A percentile compares a stretch with the other conserved stretches of the same genome.
phyloP scores from a whole-genome alignment of 2,888 invertebrate genomes.

The Zelleria hepariella region DNA sequence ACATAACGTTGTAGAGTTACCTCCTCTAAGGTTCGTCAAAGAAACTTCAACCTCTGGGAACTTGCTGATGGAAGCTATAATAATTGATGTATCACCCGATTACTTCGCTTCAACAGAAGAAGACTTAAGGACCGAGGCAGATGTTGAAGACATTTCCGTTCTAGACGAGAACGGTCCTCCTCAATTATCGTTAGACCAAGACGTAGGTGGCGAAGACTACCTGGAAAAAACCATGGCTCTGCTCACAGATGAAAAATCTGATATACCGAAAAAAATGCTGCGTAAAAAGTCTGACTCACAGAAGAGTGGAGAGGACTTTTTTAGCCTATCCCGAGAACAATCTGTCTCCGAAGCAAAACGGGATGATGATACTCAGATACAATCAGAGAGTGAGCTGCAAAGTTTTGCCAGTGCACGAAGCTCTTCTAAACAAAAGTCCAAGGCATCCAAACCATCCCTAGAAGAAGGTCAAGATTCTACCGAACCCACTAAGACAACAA shows the following conservation, averaged over 20 bases:
- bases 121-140: constrained; percentile 88
- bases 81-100: constrained; percentile 90
- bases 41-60: constrained; percentile 92
- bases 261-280: constrained; percentile 70
- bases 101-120: constrained; percentile 85
- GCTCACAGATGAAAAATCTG: constrained; percentile 65
- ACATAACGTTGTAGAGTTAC: constrained; percentile 88
- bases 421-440: constrained; percentile 58
- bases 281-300: constrained; percentile 77
- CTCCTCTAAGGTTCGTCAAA: constrained; percentile 89
- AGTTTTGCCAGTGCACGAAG: constrained; percentile 78
- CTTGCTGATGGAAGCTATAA: constrained; percentile 90
- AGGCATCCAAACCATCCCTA: constrained; percentile 39
- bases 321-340: constrained; percentile 74
- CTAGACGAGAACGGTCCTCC: constrained; percentile 77
- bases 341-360: constrained; percentile 74
- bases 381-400: constrained; percentile 74
- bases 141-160: constrained; percentile 87
- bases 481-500: constrained; percentile 38
- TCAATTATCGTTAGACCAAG: constrained; percentile 63
- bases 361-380: constrained; percentile 71
- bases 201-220: constrained; percentile 68
- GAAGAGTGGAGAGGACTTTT: constrained; percentile 75
- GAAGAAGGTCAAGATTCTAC: constrained; percentile 44
- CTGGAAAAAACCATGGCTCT: constrained; percentile 60